These are phyloP conservation scores for Rattus rattus DNA, from an alignment of 2,113 vertebrate genomes.

Conservation along the genomic window DNA sequence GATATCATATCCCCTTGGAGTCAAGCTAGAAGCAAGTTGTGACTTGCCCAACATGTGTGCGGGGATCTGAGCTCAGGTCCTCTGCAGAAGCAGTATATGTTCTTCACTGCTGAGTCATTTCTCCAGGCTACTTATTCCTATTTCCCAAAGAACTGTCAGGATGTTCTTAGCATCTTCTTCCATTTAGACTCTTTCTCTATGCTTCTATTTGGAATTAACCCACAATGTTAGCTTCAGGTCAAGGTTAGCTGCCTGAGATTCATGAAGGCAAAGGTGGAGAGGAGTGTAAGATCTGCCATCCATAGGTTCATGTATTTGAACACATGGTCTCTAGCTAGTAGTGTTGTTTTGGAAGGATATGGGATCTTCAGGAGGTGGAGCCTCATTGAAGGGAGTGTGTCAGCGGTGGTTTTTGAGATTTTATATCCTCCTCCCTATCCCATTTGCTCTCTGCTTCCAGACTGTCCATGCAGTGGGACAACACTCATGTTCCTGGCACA, in stretches of 20 bases:
- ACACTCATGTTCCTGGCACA: not conserved
- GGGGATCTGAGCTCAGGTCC: not conserved
- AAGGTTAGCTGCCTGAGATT: not conserved
- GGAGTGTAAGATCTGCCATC: not conserved
- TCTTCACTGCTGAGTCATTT: not conserved
- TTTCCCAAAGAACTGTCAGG: not conserved
- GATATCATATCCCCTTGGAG: not conserved
- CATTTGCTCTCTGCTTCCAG: not conserved
- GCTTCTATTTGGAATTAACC: slow-evolving; percentile 1
- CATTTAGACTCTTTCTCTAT: not conserved
- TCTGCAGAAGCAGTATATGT: not conserved
- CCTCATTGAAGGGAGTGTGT: not conserved
- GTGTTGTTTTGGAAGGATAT: not conserved
- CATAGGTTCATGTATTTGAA: not conserved
- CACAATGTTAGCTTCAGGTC: not conserved
- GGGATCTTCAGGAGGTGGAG: not conserved
- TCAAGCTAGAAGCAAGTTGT: not conserved
- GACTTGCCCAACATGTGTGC: not conserved
- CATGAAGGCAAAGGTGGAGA: not conserved
- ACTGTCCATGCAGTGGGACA: not conserved
- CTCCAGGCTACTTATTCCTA: not conserved
- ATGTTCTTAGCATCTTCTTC: not conserved
- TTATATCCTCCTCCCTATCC: not conserved
- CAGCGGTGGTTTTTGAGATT: not conserved
- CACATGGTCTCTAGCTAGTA: not conserved